Evolutionary conservation across 1,140 invertebrate genomes (phyloP), one percentile per base, ranked within the genome.

Genomic region (Ceratina japonica): DNA sequence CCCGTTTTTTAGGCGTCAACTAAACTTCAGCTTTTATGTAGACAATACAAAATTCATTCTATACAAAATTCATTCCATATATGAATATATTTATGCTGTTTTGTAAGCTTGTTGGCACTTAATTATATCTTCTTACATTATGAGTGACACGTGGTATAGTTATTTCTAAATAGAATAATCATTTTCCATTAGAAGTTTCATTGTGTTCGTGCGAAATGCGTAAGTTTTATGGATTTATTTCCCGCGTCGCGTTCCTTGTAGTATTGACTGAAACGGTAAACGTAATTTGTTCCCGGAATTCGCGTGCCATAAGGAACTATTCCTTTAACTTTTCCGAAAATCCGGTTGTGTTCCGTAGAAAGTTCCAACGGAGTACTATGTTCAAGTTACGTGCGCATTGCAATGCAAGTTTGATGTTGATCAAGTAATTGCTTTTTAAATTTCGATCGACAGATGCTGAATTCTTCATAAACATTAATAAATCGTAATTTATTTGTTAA

Each of bases 281-380:
- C 12, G 44, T 37, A 77, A 70, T 37, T 49, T 24, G 59, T 76
- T 76, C 66, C 2, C 7, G 37, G 56, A 70, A 62, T 61, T 77
- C 24, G 65, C 75, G 66, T 77, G 75, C 20, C 54, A 0, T 3
- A 18, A 15, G 0, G 44, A 58, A 70, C 20, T 70, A n/a, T 49
- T 44, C 24, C 27, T 62, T 31, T 20, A 51, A 61, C 54, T 49
- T n/a, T 51, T 59, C 10, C 16, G 18, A 58, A 76, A 44, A 44
- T 37, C 65, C 2, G 31, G 63, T 61, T 49, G 22, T 31, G 37
- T 65, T 49, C 68, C 12, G 20, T 22, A 15, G 37, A 51, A 20
- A 76, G 20, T 51, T 22, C 37, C 5, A 2, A 16, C 0, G 31
- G 54, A 71, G 15, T 3, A 1, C n/a, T 16, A 20, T 24, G 22